Evolutionary conservation across 2,888 invertebrate species (phyloP), one percentile per base, ranked within the genome.

Genomic region (Dysmachus trigonus): DNA sequence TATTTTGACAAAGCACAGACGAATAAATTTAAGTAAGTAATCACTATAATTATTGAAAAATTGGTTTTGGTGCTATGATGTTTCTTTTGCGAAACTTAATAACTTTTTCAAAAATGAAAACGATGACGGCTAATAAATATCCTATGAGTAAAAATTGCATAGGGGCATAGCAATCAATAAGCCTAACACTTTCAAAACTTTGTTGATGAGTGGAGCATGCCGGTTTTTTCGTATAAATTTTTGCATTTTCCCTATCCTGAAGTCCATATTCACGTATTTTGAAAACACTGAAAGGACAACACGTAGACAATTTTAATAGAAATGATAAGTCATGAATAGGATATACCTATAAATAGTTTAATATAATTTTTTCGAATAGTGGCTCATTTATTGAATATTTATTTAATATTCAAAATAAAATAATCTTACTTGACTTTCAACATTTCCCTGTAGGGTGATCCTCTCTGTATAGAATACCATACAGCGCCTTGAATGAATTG

Each of bases 201-300:
- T 91, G 91, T 2, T 91, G 91, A 22, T 91, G 90, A 2, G 92
- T 91, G 3, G 89, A 89, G 87, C 94, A 94, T 3, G 88, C 86
- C 0, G 94, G 93, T 88, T 93, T 93, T 73, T 91, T 91, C 0
- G 93, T 92, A 88, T 93, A 93, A 53, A 93, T 89, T 73, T 92
- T 90, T 22, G 89, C 89, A 4, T 92, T 90, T 87, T 93, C 93
- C n/a, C 93, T 90, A n/a, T 88, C 88, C 86, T 93, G 93, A 0
- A 94, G 88, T 3, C 93, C 93, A 76, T 90, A 91, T 89, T 94
- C 93, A 73, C 90, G 91, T 41, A 93, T 89, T 88, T 91, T 90
- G 30, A 91, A 88, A 18, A 92, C 91, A 4, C 92, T 92, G 86
- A 47, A 90, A 90, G 2, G 85, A 90, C 89, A 76, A 35, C n/a